Percentiles rank a stretch among this genome's conserved stretches.
phyloP scores from a whole-genome alignment of 2,113 vertebrate genomes.

The Pterocles gutturalis region DNA sequence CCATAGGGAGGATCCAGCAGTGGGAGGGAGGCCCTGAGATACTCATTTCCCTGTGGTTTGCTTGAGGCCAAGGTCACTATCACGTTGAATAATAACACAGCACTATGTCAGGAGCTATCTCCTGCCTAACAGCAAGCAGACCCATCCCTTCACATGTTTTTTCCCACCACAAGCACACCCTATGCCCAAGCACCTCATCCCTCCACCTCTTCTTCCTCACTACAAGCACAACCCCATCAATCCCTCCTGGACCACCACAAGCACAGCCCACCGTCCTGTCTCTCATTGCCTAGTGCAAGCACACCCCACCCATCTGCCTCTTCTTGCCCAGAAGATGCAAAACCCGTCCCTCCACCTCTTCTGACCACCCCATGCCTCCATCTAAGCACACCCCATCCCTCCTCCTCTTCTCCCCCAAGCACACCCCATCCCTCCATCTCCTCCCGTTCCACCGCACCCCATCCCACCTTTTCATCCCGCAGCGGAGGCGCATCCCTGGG shows the following conservation, averaged over 20 bases:
- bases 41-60: background rate
- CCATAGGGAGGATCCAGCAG: background rate
- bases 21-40: background rate
- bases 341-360: background rate
- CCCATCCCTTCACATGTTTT: background rate
- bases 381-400: background rate
- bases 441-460: background rate
- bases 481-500: background rate
- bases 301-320: background rate
- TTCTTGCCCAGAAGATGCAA: background rate
- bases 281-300: background rate
- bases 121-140: background rate
- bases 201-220: background rate
- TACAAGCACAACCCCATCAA: rapidly evolving
- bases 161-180: background rate
- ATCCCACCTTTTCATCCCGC: background rate
- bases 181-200: background rate
- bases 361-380: too few relatives aligned
- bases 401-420: background rate
- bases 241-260: background rate
- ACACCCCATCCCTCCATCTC: background rate
- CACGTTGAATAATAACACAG: background rate
- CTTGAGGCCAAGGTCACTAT: background rate
- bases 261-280: too few relatives aligned
- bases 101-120: background rate